Base-by-base conservation (phyloP, 1,140 invertebrate genomes). In the Diprion similis region DNA sequence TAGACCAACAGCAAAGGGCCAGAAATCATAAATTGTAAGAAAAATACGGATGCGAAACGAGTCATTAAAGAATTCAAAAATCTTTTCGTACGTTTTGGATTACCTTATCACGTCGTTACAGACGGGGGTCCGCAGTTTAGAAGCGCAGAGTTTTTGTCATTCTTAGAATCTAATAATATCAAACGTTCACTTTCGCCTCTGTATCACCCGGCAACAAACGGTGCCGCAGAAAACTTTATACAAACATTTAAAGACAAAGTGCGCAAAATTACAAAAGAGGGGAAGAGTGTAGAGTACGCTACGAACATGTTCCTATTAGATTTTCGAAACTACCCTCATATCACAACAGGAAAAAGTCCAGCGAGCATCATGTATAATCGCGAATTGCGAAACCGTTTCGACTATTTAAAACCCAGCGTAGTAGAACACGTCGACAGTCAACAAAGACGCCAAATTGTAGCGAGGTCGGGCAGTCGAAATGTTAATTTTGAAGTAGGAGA, bases 121-220 rank as follows among this genome's bases (percentile, higher is more conserved):
- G 76, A 80, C 59, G 77, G 76, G 37, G 68, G 78, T 3, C 68
- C 70, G 48, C 76, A 75, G 19, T 75, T 78, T 10, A 46, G 59
- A 13, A 73, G 68, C 11, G 18, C 18, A 10, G 71, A 77, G 66
- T 75, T 78, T 78, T 48, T 17, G 70, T 68, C 1, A 75, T 65
- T 78, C 70, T 73, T 45, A 71, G 71, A 37, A 64, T 46, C 17
- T n/a, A 77, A 77, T 73, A 70, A 71, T 3, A 76, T 78, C 59
- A 76, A 73, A 68, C 77, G 74, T 69, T 24, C 37, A 59, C 78
- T 75, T 72, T 77, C 74, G 45, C 73, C 72, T 66, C 77, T 72
- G 11, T 78, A 75, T 71, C 73, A 80, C 66, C 73, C 76, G 11
- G 64, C 74, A 11, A 76, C 73, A 8, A 80, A 80, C 71, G 78